Conservation (phyloP, 1,140 invertebrate species). For the Saccostrea cuccullata region DNA sequence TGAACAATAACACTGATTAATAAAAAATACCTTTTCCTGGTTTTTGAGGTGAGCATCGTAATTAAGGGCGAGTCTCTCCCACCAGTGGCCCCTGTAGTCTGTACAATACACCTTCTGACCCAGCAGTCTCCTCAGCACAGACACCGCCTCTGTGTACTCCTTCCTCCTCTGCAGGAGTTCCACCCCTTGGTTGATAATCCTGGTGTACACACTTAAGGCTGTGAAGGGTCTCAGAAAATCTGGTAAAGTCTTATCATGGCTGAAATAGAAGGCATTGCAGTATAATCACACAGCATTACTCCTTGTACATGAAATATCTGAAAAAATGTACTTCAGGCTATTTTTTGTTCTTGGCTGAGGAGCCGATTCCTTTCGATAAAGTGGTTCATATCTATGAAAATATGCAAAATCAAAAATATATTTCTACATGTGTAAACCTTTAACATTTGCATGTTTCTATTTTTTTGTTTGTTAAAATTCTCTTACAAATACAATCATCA, state of each 20-base stretch:
- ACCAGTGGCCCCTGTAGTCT: constrained; percentile 80
- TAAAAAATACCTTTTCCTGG: constrained; percentile 72
- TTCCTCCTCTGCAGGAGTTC: constrained; percentile 79
- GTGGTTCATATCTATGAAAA: no score
- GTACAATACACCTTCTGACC: constrained; percentile 77
- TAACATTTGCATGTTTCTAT: no score
- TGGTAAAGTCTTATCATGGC: constrained; percentile 75
- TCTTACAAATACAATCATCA: no score
- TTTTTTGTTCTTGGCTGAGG: no score
- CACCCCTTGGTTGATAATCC: constrained; percentile 78
- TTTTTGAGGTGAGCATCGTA: constrained; percentile 81
- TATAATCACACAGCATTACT: not conserved
- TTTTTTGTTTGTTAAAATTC: no score
- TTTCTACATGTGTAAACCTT: no score
- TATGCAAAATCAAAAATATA: no score
- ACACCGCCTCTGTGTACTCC: constrained; percentile 79
- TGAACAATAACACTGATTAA: no score
- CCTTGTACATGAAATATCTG: no score
- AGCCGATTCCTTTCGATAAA: no score
- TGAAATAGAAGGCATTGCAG: not conserved
- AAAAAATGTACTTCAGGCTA: no score
- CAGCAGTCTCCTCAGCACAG: constrained; percentile 78
- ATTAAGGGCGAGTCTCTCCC: constrained; percentile 81
- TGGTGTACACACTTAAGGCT: constrained; percentile 77
- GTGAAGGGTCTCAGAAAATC: constrained; percentile 79